These are phyloP conservation scores for Pholis gunnellus DNA, from an alignment of 2,113 vertebrate genomes.

Conservation along the genomic window DNA sequence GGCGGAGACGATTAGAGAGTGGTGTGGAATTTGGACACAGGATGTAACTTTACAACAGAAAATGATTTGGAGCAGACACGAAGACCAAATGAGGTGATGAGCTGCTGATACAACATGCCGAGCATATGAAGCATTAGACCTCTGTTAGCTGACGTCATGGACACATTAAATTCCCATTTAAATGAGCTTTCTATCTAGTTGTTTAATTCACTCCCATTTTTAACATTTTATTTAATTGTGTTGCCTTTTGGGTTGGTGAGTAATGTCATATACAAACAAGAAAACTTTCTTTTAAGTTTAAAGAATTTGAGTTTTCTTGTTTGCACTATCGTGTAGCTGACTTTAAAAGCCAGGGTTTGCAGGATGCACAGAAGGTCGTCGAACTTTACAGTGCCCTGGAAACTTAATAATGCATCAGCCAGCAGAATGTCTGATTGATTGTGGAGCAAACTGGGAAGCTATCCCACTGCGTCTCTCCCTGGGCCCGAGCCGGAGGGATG, in stretches of 20 bases:
- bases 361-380: constrained; percentile 71
- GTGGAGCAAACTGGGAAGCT: constrained; percentile 66
- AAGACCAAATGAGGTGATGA: neutral
- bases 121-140: neutral
- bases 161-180: neutral
- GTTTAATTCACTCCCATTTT: neutral
- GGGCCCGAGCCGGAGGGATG: constrained; percentile 54
- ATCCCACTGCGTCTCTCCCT: constrained; percentile 65
- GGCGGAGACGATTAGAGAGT: neutral
- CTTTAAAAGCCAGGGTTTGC: constrained; percentile 29
- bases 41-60: neutral
- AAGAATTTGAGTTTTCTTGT: neutral
- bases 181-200: neutral
- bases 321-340: neutral
- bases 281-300: neutral
- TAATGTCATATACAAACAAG: neutral
- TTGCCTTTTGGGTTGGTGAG: neutral
- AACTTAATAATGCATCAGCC: constrained; percentile 79
- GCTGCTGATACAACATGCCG: neutral
- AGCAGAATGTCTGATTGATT: constrained; percentile 82
- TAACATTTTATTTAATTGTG: neutral
- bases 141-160: no score
- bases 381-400: constrained; percentile 72
- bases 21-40: neutral
- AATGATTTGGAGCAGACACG: neutral